Conservation (phyloP, 2,888 invertebrate species). For the Drosophila tanythrix region DNA sequence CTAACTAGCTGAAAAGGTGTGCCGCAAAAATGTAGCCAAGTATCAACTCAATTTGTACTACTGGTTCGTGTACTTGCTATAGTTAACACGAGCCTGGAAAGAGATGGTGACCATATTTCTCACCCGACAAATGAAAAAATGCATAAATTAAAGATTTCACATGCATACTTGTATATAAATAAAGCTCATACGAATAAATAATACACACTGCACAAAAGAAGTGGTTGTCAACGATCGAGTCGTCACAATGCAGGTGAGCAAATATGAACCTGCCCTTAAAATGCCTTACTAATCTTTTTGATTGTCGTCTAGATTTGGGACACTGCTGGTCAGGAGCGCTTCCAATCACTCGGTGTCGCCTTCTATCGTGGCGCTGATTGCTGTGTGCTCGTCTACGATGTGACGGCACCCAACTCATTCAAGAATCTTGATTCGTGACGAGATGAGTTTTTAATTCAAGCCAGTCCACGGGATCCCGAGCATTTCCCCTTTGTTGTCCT, state of each 20-base stretch:
- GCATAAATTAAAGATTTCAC: neutral
- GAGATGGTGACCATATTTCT: neutral
- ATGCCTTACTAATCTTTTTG: neutral
- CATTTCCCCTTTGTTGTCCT: constrained; percentile 99
- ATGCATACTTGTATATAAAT: neutral
- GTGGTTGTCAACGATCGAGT: constrained; percentile 99
- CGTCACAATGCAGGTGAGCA: constrained; percentile 96
- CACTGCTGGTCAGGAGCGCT: constrained; percentile 99
- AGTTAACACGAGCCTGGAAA: neutral
- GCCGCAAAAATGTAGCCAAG: neutral
- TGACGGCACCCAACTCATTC: constrained; percentile 98
- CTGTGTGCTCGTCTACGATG: constrained; percentile 99
- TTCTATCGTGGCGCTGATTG: constrained; percentile 99
- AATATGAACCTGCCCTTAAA: neutral
- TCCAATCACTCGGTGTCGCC: constrained; percentile 99
- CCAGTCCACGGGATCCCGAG: constrained; percentile 98
- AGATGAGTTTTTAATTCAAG: constrained; percentile 98
- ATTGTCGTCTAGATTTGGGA: constrained; percentile 95
- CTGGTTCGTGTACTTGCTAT: neutral
- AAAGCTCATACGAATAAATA: neutral
- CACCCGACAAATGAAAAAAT: neutral
- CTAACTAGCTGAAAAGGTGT: neutral
- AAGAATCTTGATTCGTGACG: constrained; percentile 99
- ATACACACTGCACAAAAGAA: constrained; percentile 91
- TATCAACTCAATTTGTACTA: neutral